Evolutionary conservation across 1,140 invertebrate genomes (phyloP).

Genomic region (Helicoverpa armigera): DNA sequence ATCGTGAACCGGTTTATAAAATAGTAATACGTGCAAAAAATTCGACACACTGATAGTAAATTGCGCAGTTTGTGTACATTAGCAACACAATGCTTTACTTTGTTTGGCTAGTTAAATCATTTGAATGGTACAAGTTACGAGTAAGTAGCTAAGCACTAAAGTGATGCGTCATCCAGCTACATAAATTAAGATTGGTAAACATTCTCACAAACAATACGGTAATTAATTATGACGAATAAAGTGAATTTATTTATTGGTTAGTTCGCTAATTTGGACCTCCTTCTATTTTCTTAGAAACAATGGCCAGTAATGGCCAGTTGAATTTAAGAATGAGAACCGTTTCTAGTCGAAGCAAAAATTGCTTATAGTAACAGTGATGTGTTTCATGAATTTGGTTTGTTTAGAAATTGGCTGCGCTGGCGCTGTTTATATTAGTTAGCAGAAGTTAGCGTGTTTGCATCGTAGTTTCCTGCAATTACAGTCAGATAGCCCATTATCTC

Average conservation of each 20-base stretch:
- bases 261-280: too few relatives aligned
- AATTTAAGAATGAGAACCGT: too few relatives aligned
- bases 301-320: too few relatives aligned
- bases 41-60: constrained; percentile 33
- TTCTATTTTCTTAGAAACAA: too few relatives aligned
- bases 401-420: constrained; percentile 6
- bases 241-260: not conserved
- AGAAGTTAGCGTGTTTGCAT: constrained; percentile 25
- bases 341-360: too few relatives aligned
- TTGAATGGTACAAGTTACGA: constrained; percentile 14
- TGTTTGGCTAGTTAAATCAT: not conserved
- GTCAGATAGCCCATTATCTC: constrained; percentile 21
- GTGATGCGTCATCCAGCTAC: constrained; percentile 3
- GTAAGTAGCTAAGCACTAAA: not conserved
- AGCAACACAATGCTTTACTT: constrained; percentile 23
- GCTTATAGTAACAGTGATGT: not conserved
- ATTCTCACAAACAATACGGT: not conserved
- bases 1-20: constrained; percentile 31
- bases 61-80: constrained; percentile 36
- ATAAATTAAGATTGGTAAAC: not conserved
- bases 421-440: constrained; percentile 8
- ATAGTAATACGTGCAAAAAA: constrained; percentile 27
- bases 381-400: not conserved
- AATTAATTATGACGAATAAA: not conserved
- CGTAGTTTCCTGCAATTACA: constrained; percentile 32